Base-by-base conservation (phyloP, 2,888 invertebrate genomes). In the Parthenolecanium corni region DNA sequence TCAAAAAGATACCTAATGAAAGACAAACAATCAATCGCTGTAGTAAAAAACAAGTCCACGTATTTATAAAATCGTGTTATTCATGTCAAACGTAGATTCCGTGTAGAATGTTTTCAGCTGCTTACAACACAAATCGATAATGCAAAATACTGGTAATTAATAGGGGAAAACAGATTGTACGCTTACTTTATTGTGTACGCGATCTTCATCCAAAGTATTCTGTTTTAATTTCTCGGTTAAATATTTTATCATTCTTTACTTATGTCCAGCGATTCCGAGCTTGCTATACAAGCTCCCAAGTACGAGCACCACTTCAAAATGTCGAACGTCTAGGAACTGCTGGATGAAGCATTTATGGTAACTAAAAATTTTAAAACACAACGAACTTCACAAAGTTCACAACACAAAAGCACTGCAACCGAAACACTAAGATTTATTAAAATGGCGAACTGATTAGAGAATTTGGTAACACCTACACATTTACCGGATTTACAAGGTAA, bases 161-260 rank as follows among this genome's bases (percentile, higher is more conserved):
- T 31, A 9, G 31, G n/a, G n/a, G n/a, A n/a, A n/a, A 18, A 18
- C 18, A 42, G 18, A 42, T 42, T 47, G 47, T 47, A 16, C 18
- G 31, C 31, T 58, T 38, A 58, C 58, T 58, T 58, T 58, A 31
- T 46, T 38, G 20, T 31, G 20, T 36, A 49, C 47, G 25, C 38
- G 58, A 47, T 58, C 58, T 47, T 58, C 58, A 58, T 58, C 49
- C 58, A 58, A 58, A 58, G 58, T 58, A 58, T 58, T 25, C 58
- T 58, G 58, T 47, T 47, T 58, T 36, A 58, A 46, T 51, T 31
- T 58, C 58, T 58, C 58, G 11, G 58, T 58, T 46, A 58, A 46
- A 58, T 58, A 58, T 36, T 58, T 58, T 58, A 58, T 58, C 58
- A 58, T 58, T 58, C 47, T 58, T 58, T 38, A 51, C n/a, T 24